Evolutionary conservation across 1,140 invertebrate genomes (phyloP), one percentile per base, ranked within the genome.

Genomic region (Agraylea sexmaculata): DNA sequence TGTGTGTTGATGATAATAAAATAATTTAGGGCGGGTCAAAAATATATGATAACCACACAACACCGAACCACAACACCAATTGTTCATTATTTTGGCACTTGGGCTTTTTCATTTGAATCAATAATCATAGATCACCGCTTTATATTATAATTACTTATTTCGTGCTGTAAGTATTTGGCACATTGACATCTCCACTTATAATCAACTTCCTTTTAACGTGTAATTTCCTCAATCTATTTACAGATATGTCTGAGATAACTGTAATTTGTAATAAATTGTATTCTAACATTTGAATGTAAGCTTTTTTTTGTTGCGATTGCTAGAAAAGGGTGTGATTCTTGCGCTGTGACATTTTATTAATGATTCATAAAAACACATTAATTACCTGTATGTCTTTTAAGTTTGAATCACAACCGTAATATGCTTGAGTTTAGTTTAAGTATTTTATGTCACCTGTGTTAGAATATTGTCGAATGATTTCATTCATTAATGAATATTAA

Each of bases 11-110:
- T n/a, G 12, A 13, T 19, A 10, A 3, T 13, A 37, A 13, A 8
- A 5, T 8, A 20, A 23, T 31, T 29, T 30, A 20, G 21, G n/a
- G n/a, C n/a, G n/a, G n/a, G n/a, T n/a, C n/a, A n/a, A 6, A 5
- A 10, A 15, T 22, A 15, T 22, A 37, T 11, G 16, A 22, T 29
- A 36, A 31, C 10, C 15, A 21, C 13, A 30, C 21, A 36, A 42
- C 30, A 40, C 45, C 36, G 27, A 36, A 34, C 37, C 36, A 47
- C 41, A 38, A 46, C 45, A 46, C 37, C 23, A 40, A 46, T 34
- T 46, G 40, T 45, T 36, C 31, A 36, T 21, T 40, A 42, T 31
- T 47, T 47, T 47, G 45, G 45, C 45, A 47, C 45, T 47, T 47
- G 37, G 45, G 40, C 43, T 40, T 40, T 31, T 23, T 45, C n/a